Conservation (phyloP, 2,888 invertebrate species). For the Ormia ochracea region DNA sequence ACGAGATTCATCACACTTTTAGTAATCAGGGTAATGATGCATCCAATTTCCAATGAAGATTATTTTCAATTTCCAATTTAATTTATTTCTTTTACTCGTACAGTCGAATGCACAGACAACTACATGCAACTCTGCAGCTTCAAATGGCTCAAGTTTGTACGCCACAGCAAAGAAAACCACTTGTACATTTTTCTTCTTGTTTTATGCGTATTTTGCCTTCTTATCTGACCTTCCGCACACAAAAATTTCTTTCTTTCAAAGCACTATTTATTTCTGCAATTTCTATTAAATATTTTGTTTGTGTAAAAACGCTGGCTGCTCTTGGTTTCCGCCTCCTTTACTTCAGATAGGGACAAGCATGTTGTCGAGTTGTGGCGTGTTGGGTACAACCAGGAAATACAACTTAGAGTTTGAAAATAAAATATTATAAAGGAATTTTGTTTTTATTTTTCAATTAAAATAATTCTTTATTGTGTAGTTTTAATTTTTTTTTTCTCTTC, state of each 20-base stretch:
- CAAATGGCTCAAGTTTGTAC: not conserved
- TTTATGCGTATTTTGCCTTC: constrained; percentile 4
- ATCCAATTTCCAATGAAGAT: too few relatives aligned
- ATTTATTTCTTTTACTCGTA: too few relatives aligned
- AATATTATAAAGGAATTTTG: not conserved
- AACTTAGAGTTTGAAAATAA: too few relatives aligned
- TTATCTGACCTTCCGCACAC: constrained; percentile 23
- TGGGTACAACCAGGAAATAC: not conserved
- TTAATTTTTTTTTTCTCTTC: too few relatives aligned
- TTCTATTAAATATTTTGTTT: constrained; percentile 31
- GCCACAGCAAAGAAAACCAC: not conserved
- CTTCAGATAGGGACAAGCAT: too few relatives aligned
- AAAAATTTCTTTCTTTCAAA: not conserved
- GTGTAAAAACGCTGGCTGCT: not conserved
- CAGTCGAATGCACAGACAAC: too few relatives aligned
- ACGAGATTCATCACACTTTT: too few relatives aligned
- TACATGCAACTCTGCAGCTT: too few relatives aligned
- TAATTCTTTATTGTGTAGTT: too few relatives aligned
- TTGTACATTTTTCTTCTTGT: not conserved
- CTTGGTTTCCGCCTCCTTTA: not conserved
- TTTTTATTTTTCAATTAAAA: not conserved
- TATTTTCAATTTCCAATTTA: too few relatives aligned
- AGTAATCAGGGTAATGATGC: too few relatives aligned
- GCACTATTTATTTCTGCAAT: not conserved
- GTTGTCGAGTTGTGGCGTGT: too few relatives aligned